Conservation (phyloP, 1,140 invertebrate genomes). For the Venturia canescens region DNA sequence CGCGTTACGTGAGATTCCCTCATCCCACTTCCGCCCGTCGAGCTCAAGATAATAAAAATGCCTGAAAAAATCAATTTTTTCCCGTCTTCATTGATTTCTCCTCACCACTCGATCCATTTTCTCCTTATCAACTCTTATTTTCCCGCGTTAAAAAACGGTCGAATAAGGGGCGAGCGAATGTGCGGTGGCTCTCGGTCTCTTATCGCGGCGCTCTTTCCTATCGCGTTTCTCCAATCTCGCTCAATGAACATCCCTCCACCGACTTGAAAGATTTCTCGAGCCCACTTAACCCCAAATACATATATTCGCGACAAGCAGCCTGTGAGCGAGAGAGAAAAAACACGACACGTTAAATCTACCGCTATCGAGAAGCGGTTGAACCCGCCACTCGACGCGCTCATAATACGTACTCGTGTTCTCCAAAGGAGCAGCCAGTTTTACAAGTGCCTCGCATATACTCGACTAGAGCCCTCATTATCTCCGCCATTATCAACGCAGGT, state of each 20-base stretch:
- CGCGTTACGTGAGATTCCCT: too few relatives aligned
- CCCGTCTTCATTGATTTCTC: too few relatives aligned
- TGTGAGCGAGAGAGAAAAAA: not conserved
- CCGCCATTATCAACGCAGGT: conserved; percentile 27
- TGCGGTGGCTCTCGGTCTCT: too few relatives aligned
- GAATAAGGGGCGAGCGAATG: too few relatives aligned
- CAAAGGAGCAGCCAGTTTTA: conserved; percentile 29
- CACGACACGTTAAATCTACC: conserved; percentile 19
- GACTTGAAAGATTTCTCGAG: not conserved
- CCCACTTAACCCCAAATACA: not conserved
- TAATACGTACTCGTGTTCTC: conserved; percentile 28
- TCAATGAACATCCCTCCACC: too few relatives aligned
- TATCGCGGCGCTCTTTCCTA: too few relatives aligned
- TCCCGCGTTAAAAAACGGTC: too few relatives aligned
- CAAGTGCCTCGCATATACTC: not conserved
- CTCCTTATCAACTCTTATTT: too few relatives aligned
- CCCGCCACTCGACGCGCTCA: conserved; percentile 13
- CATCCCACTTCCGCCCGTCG: not conserved
- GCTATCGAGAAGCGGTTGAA: conserved; percentile 17
- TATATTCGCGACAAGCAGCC: not conserved
- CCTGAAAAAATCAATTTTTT: too few relatives aligned
- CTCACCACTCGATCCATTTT: too few relatives aligned
- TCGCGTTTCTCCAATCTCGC: too few relatives aligned
- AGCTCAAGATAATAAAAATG: not conserved
- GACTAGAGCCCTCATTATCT: conserved; percentile 26